Evolutionary conservation across 1,140 invertebrate genomes (phyloP).

Genomic region (Brachionus sp.): DNA sequence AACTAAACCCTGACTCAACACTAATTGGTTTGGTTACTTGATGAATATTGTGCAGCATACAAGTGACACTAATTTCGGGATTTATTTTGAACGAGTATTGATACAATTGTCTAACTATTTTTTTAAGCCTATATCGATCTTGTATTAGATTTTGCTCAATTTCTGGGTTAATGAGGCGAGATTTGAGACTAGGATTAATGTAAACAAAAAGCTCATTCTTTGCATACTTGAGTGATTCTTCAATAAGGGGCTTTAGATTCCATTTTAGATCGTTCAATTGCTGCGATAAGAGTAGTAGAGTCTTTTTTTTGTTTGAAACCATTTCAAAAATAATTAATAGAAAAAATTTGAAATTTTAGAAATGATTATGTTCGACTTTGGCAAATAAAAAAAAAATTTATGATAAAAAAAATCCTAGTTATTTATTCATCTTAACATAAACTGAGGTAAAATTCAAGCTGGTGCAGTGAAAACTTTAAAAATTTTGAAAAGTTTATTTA

Average conservation of each 20-base stretch:
- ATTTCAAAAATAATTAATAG: background rate
- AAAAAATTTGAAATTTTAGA: background rate
- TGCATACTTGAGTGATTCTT: constrained; percentile 37
- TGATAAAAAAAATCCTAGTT: background rate
- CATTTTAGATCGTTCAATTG: background rate
- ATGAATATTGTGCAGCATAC: constrained; percentile 36
- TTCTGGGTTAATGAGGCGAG: background rate
- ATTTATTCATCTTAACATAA: background rate
- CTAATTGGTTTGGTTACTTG: background rate
- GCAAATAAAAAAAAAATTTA: background rate
- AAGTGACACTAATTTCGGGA: constrained; percentile 31
- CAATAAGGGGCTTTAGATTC: background rate
- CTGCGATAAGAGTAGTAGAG: background rate
- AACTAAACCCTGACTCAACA: background rate
- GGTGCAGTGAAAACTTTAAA: background rate
- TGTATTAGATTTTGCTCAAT: background rate
- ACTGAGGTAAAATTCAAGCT: background rate
- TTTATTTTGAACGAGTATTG: constrained; percentile 32
- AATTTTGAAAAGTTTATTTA: background rate
- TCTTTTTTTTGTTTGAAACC: constrained; percentile 1
- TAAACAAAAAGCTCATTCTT: constrained; percentile 10
- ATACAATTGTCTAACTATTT: constrained; percentile 14
- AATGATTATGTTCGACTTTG: background rate
- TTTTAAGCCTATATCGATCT: constrained; percentile 2
- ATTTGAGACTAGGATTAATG: constrained; percentile 3